Base-by-base conservation (phyloP, 2,113 vertebrate genomes). In the Chamaetylas fuelleborni region DNA sequence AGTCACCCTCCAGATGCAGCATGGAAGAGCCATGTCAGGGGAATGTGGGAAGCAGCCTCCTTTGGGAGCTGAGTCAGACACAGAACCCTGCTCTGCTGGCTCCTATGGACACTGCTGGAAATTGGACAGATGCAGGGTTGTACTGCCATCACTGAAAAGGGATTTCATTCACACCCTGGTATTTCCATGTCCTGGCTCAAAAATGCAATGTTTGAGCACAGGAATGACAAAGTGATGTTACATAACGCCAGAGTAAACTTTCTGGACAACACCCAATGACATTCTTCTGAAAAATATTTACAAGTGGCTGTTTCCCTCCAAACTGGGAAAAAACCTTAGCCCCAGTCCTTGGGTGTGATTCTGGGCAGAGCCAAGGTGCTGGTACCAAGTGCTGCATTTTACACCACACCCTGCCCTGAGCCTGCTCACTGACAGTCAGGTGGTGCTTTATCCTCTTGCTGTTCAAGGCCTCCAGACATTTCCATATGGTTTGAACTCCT, bases 121-220 rank as follows among this genome's bases (percentile, higher is more conserved):
- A 69, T 4, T 1, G 7, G 74, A 51, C 71, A 85, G 66, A 86
- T 60, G 61, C 54, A 86, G 43, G 51, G 94, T 86, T 96, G 91
- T 84, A 50, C 51, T 92, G 60, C 82, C 42, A 88, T 2, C 2
- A 67, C 38, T 78, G 94, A 90, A 93, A 86, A 81, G 62, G 42
- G 43, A 83, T 94, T 96, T 94, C 67, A 84, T 92, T 94, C 80
- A 88, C 64, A 90, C 60, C 38, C 64, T 88, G 72, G 16, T 43
- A 67, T 94, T 93, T 86, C 82, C 67, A 81, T 86, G 82, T 26
- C 31, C 12, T 36, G 64, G 23, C 34, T 70, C 28, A 50, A 83
- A 83, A 83, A 48, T 42, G 71, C 18, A 56, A 8, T 0, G 0
- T 60, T 81, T 86, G 64, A 83, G 36, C 58, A 66, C 42, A 86